phyloP scores from a whole-genome alignment of 2,113 vertebrate genomes.

The Datnioides undecimradiatus region DNA sequence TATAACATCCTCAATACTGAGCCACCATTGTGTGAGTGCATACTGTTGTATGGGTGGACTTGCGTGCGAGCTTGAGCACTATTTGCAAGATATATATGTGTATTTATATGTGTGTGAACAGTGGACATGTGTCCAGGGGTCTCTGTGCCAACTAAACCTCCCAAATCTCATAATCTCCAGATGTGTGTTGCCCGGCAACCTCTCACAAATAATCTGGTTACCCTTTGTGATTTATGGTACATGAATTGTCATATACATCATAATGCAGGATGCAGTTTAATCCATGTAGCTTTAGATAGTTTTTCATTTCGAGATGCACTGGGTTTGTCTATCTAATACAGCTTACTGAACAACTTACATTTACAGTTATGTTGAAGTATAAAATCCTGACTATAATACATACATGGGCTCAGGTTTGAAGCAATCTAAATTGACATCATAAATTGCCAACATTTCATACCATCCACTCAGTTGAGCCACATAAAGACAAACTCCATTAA shows the following conservation, averaged over 20 bases:
- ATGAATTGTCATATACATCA: slow-evolving; percentile 1
- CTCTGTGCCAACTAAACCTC: slow-evolving; percentile 53
- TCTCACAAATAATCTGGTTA: slow-evolving; percentile 50
- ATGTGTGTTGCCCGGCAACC: slow-evolving; percentile 51
- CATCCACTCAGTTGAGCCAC: neutral
- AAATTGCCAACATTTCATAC: neutral
- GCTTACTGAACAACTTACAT: slow-evolving; percentile 8
- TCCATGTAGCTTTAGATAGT: slow-evolving; percentile 25
- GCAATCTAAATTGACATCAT: neutral
- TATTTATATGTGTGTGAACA: neutral
- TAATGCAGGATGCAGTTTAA: slow-evolving; percentile 25
- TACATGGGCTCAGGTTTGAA: neutral
- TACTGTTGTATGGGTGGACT: neutral
- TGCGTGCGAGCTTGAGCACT: slow-evolving; percentile 1
- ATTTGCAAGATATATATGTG: neutral
- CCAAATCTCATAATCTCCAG: slow-evolving; percentile 70
- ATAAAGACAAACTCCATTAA: neutral
- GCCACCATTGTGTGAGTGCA: neutral
- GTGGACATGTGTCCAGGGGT: slow-evolving; percentile 41
- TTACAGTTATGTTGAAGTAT: neutral
- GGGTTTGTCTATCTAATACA: neutral
- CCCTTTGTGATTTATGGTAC: neutral
- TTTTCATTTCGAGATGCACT: slow-evolving; percentile 12
- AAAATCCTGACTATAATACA: neutral
- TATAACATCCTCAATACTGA: neutral